Percentiles rank a stretch among this genome's conserved stretches.
Conservation (phyloP, 2,888 invertebrate species). For the Cheilosia variabilis region DNA sequence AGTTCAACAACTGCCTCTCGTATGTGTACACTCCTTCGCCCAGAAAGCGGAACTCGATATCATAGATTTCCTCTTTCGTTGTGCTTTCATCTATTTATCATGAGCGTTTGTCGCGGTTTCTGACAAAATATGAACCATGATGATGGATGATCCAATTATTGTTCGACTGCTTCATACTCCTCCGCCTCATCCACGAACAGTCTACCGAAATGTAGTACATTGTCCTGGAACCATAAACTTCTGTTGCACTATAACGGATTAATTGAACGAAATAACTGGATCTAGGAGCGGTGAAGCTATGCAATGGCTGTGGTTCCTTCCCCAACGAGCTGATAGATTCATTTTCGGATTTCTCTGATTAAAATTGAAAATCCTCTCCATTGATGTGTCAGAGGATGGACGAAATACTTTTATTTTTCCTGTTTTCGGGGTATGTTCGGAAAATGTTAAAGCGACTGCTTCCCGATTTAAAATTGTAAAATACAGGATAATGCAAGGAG, state of each 20-base stretch:
- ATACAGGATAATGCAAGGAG: conserved; percentile 16
- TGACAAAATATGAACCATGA: conserved; percentile 60
- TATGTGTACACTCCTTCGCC: neutral
- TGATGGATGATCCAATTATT: conserved; percentile 74
- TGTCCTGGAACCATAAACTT: conserved; percentile 55
- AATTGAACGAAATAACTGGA: conserved; percentile 70
- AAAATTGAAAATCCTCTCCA: conserved; percentile 57
- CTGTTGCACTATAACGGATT: conserved; percentile 62
- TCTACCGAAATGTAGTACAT: conserved; percentile 51
- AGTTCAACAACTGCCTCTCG: conserved; percentile 40
- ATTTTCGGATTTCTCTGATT: conserved; percentile 61
- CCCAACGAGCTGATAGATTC: conserved; percentile 30
- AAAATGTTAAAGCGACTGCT: neutral
- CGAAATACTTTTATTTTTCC: conserved; percentile 41
- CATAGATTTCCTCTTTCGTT: conserved; percentile 49
- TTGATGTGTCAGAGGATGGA: conserved; percentile 32
- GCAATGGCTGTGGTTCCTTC: conserved; percentile 15
- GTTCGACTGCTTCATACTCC: conserved; percentile 31
- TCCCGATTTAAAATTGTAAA: conserved; percentile 43
- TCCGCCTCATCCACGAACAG: conserved; percentile 9
- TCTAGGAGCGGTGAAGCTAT: neutral
- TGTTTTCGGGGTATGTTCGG: neutral
- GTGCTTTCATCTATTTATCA: conserved; percentile 29
- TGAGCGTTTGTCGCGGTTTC: conserved; percentile 41
- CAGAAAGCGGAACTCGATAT: conserved; percentile 23